Evolutionary conservation across 2,888 invertebrate genomes (phyloP), one percentile per base, ranked within the genome.

Genomic region (Agriopis aurantiaria): DNA sequence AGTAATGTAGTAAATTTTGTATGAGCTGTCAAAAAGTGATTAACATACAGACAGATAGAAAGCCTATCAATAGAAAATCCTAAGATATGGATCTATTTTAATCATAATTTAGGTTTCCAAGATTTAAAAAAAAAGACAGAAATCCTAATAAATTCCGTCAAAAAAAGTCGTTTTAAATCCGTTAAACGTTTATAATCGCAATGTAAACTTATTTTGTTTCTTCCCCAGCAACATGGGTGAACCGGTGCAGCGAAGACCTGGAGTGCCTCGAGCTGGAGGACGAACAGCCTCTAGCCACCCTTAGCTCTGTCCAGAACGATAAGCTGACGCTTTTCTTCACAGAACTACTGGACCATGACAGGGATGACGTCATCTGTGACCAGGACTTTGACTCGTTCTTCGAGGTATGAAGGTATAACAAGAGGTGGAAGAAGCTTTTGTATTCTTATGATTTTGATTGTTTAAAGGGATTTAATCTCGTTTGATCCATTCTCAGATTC

Each of bases 311-410:
- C 59, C 97, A 97, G 85, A 95, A 93, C 70, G 96, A 96, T 87
- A 97, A 97, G 87, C 93, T 97, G 89, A 95, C 96, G 0, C 95
- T 97, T 77, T 97, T 97, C 90, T 97, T 97, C 90, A 95, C 95
- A 0, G 95, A 96, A 79, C 95, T 97, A 14, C 91, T 97, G 69
- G 97, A 97, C 85, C 96, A 96, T 82, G 96, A 97, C 85, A 93
- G 95, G 60, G 97, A 97, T 87, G 96, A 96, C 86, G 95, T 96
- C 80, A 96, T 97, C 76, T 95, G 95, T 66, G 96, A 96, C 75
- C 96, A 96, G 81, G 97, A 97, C 88, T 96, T 97, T 80, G 96
- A 96, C 78, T 93, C 95, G 68, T 94, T 97, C 79, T 96, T 96
- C 80, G 88, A 88, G 85, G 88, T 88, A 83, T 64, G 70, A 58